A percentile compares a stretch with the other conserved stretches of the same genome.
Conservation (phyloP, 1,140 invertebrate genomes). For the Trichonephila inaurata region DNA sequence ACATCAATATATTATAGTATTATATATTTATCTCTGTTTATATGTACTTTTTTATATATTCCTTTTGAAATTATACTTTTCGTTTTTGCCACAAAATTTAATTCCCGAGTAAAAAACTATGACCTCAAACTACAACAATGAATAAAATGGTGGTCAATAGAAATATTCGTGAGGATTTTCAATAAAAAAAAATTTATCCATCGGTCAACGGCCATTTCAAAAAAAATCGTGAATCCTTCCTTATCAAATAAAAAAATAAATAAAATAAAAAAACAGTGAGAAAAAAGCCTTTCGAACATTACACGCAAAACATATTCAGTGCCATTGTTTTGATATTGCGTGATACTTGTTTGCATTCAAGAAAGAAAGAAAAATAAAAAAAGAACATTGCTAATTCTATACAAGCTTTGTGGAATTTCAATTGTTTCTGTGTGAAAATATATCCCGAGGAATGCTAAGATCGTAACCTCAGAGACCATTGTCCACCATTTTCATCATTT, state of each 20-base stretch:
- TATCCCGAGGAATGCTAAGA: neutral
- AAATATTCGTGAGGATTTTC: conserved; percentile 26
- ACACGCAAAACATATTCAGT: neutral
- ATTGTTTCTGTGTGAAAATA: conserved; percentile 2
- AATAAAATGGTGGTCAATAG: neutral
- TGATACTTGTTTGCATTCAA: neutral
- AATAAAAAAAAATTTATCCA: conserved; percentile 28
- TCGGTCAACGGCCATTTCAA: neutral
- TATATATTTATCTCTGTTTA: neutral
- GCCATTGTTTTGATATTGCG: conserved; percentile 22
- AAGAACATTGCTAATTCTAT: conserved; percentile 6
- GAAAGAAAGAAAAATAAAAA: conserved; percentile 14
- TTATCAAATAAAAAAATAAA: no score
- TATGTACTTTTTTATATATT: neutral
- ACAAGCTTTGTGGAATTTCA: conserved; percentile 18
- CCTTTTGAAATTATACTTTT: neutral
- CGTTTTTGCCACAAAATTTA: neutral
- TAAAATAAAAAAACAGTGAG: neutral
- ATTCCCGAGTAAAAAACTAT: neutral
- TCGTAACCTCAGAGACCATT: neutral
- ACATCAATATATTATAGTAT: no score
- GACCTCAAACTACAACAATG: conserved; percentile 29
- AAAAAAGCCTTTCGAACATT: neutral
- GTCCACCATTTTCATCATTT: neutral
- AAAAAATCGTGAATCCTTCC: neutral